Evolutionary conservation across 2,113 vertebrate species (phyloP).

Genomic region (Odocoileus hemionus): DNA sequence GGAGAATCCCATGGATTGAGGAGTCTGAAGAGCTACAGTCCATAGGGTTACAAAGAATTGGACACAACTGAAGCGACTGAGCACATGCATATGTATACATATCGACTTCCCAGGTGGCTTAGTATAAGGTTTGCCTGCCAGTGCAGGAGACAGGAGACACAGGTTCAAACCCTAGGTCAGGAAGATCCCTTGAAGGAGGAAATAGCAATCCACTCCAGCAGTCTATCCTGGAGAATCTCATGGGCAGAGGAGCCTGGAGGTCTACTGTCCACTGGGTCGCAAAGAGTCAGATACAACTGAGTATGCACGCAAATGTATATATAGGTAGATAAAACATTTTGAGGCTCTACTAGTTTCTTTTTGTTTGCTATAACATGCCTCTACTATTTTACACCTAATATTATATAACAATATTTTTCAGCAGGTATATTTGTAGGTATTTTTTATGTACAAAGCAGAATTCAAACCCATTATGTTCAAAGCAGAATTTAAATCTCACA

Average conservation of each 20-base stretch:
- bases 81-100: neutral
- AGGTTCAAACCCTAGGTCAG: neutral
- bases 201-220: neutral
- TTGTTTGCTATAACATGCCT: neutral
- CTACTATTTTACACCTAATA: neutral
- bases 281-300: neutral
- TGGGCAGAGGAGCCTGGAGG: neutral
- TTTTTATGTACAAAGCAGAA: neutral
- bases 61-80: neutral
- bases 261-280: neutral
- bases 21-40: neutral
- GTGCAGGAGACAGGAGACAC: neutral
- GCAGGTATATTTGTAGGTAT: neutral
- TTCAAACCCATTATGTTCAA: neutral
- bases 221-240: neutral
- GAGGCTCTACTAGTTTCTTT: neutral
- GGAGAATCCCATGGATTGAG: neutral
- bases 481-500: neutral
- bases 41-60: neutral
- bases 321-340: neutral
- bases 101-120: neutral
- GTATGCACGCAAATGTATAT: neutral
- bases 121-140: neutral
- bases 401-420: neutral
- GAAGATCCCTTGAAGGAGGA: neutral